Evolutionary conservation across 2,797 vertebrate species (phyloP).

Genomic region (Leptoclinus maculatus): DNA sequence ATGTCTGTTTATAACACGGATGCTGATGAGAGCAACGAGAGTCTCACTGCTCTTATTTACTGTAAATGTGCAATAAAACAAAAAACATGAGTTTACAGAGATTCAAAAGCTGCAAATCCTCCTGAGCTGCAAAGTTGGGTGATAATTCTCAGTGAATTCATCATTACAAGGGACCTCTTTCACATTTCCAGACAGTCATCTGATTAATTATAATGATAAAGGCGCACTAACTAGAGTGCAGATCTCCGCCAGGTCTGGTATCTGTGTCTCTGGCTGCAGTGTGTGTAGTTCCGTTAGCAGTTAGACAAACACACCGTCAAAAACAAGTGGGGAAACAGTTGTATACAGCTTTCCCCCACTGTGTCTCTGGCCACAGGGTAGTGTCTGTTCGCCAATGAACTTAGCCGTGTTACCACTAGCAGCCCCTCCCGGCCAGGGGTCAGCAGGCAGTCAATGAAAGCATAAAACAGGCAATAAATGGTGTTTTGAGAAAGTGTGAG

Average conservation of each 20-base stretch:
- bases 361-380: not conserved
- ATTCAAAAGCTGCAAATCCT: not conserved
- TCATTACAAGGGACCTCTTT: not conserved
- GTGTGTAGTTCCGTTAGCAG: not conserved
- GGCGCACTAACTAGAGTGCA: not conserved
- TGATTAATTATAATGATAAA: conserved; percentile 13
- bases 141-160: not conserved
- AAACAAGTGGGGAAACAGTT: not conserved
- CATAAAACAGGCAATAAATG: not conserved
- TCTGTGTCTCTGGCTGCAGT: not conserved
- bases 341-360: not conserved
- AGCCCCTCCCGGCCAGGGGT: not conserved
- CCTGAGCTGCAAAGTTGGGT: not conserved
- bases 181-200: not conserved
- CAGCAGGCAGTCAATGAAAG: not conserved
- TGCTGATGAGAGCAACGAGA: not conserved
- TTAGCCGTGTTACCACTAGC: not conserved
- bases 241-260: not conserved
- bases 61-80: conserved; percentile 4
- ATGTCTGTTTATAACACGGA: not conserved
- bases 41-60: not conserved
- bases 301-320: too few species aligned
- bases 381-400: not conserved
- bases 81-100: not conserved
- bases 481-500: not conserved